Evolutionary conservation across 1,140 invertebrate genomes (phyloP).

Genomic region (Zaprionus inermis): DNA sequence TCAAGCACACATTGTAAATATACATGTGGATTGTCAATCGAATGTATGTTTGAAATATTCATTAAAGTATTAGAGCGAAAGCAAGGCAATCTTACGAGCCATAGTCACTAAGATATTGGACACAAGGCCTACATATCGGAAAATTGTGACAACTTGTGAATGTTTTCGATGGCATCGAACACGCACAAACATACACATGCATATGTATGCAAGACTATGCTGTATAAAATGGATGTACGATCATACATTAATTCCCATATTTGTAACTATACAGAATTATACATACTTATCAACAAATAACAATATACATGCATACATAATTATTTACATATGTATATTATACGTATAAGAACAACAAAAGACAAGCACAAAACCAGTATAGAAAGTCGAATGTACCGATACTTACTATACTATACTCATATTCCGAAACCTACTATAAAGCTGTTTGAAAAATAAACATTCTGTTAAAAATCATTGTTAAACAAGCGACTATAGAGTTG

Average conservation of each 20-base stretch:
- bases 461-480: constrained; percentile 55
- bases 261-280: background rate
- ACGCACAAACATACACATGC: too few species aligned
- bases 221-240: background rate
- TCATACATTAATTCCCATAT: background rate
- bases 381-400: constrained; percentile 65
- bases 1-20: too few species aligned
- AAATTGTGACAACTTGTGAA: background rate
- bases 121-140: background rate
- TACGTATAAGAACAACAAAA: constrained; percentile 49
- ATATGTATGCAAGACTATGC: too few species aligned
- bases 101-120: background rate
- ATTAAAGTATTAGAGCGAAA: too few species aligned
- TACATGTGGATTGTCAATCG: too few species aligned
- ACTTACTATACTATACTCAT: background rate
- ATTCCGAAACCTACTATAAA: constrained; percentile 58
- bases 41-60: too few species aligned
- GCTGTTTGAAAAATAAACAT: constrained; percentile 64
- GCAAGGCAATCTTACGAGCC: background rate
- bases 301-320: constrained; percentile 1
- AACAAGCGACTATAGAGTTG: constrained; percentile 11
- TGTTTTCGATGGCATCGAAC: background rate
- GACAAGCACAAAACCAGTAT: constrained; percentile 8
- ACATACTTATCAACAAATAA: background rate
- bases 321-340: constrained; percentile 15